Conservation (phyloP, 2,113 vertebrate species). For the Anseranas semipalmata region DNA sequence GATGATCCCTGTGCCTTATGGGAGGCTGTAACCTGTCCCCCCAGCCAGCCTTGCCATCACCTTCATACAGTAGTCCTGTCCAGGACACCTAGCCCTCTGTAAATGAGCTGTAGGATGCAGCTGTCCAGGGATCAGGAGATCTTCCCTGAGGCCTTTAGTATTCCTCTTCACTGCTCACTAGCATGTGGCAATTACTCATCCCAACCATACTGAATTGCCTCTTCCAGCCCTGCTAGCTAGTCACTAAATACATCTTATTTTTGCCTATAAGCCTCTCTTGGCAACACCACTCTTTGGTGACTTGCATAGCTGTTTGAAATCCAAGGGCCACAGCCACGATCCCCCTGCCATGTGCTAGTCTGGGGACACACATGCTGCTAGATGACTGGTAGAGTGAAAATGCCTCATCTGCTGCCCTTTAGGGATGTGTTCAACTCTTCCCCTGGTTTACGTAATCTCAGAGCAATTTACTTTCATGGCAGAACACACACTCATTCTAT, state of each 20-base stretch:
- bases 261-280: not conserved
- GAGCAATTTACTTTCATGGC: constrained; percentile 47
- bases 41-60: not conserved
- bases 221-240: not conserved
- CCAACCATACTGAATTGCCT: not conserved
- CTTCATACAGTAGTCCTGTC: not conserved
- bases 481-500: constrained; percentile 18
- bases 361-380: not conserved
- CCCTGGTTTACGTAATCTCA: constrained; percentile 45
- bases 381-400: not conserved
- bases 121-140: not conserved
- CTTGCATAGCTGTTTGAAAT: not conserved
- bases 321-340: not conserved
- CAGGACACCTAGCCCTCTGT: not conserved
- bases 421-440: not conserved
- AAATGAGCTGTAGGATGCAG: not conserved
- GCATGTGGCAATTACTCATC: not conserved
- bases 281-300: not conserved
- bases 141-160: not conserved
- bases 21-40: not conserved
- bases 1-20: constrained; percentile 11
- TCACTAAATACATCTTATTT: not conserved
- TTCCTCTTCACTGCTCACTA: not conserved
- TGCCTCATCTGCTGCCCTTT: not conserved
- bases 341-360: not conserved